Conservation (phyloP, 1,140 invertebrate species). For the Procambarus clarkii region DNA sequence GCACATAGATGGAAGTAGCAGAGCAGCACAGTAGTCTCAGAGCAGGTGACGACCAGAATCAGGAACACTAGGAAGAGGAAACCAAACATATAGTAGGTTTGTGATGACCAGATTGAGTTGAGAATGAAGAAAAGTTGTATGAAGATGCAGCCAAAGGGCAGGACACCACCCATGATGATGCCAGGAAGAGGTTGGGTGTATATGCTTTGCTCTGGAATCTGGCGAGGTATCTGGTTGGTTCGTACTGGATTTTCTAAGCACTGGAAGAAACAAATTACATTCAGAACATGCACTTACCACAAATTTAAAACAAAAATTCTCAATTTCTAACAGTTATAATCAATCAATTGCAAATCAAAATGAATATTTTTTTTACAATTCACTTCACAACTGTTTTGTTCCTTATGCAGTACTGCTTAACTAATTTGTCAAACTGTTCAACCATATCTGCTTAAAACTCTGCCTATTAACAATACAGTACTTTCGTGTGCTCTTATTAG, state of each 20-base stretch:
- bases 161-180: conserved; percentile 97
- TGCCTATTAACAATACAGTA: too few species aligned
- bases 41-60: conserved; percentile 98
- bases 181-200: conserved; percentile 86
- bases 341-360: too few species aligned
- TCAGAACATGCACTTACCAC: too few species aligned
- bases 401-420: too few species aligned
- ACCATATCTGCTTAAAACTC: too few species aligned
- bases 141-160: conserved; percentile 99
- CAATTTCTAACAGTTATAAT: too few species aligned
- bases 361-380: too few species aligned
- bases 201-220: conserved; percentile 97
- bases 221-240: conserved; percentile 98
- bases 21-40: conserved; percentile 97
- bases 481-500: too few species aligned
- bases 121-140: conserved; percentile 99
- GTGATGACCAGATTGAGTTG: conserved; percentile 98
- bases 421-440: too few species aligned
- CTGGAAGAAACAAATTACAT: conserved; percentile 76
- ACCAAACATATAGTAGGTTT: conserved; percentile 99
- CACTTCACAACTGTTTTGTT: too few species aligned
- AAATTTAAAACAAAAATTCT: too few species aligned
- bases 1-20: conserved; percentile 99
- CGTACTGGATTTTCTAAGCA: conserved; percentile 96
- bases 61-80: conserved; percentile 98